Evolutionary conservation across 2,888 invertebrate genomes (phyloP), one percentile per base, ranked within the genome.

Genomic region (Barypeithes pellucidus): DNA sequence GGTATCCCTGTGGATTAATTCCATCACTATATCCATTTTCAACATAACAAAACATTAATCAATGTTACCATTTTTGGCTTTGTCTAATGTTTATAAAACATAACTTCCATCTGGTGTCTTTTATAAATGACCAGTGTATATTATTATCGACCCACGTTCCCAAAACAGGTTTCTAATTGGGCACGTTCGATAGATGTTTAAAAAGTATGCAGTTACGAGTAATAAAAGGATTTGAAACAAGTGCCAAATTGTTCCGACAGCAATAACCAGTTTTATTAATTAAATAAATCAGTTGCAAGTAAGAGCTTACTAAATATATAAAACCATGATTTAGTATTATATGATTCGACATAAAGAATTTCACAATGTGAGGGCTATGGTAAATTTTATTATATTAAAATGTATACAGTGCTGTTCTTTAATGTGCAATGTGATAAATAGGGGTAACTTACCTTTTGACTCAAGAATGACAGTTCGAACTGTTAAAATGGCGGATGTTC

Each of bases 61-160:
- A 57, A 71, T 66, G 33, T 61, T 72, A 60, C 72, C 72, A 61
- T 67, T 72, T 66, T 67, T 67, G 66, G 66, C 63, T 63, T 63
- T 63, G 63, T 59, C 66, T 72, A 67, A 72, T 67, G 72, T 72
- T 66, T 72, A 60, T 72, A 60, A 66, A 45, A 61, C 72, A 52
- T 54, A 61, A 72, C 65, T 65, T 72, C 59, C 47, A 70, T 70
- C 43, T 70, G 69, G 62, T 72, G 50, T 66, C 59, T 66, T 66
- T 72, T 67, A 65, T 71, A 65, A 72, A 60, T 66, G 57, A 66
- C 50, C 63, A 50, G 20, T 63, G 47, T 63, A 63, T 63, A 33
- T 47, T 50, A 63, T 63, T 63, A 63, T 66, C 66, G 52, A 20
- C 72, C 72, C 66, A 72, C 72, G 52, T 50, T n/a, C 43, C 16